These are phyloP conservation scores for Stictocephala bisonia DNA, from an alignment of 2,888 invertebrate species.

Conservation along the genomic window DNA sequence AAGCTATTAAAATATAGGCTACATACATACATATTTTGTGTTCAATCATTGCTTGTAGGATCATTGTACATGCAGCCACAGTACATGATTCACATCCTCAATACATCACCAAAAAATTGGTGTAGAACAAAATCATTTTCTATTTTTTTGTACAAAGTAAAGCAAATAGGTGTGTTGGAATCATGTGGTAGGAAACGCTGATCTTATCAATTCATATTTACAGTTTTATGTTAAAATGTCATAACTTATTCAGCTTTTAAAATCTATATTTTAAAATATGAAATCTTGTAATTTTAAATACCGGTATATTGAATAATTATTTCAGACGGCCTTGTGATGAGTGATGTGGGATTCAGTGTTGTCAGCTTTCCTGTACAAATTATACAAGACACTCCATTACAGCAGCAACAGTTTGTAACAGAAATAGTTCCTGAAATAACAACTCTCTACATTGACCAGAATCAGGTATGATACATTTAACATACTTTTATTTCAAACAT, in stretches of 20 bases:
- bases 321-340: slow-evolving; percentile 27
- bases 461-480: slow-evolving; percentile 34
- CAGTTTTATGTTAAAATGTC: too few relatives aligned
- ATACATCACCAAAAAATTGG: too few relatives aligned
- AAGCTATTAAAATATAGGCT: too few relatives aligned
- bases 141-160: not conserved
- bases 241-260: not conserved
- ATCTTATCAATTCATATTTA: too few relatives aligned
- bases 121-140: too few relatives aligned
- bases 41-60: too few relatives aligned
- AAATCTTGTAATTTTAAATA: not conserved
- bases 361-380: slow-evolving; percentile 17
- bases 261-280: not conserved
- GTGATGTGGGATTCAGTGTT: not conserved
- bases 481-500: too few relatives aligned
- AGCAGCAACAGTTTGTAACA: slow-evolving; percentile 18
- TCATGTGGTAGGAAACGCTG: too few relatives aligned
- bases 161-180: too few relatives aligned
- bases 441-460: slow-evolving; percentile 36
- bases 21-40: too few relatives aligned
- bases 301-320: slow-evolving; percentile 43
- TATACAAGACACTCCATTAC: slow-evolving; percentile 36
- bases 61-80: too few relatives aligned
- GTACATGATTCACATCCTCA: too few relatives aligned
- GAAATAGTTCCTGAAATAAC: slow-evolving; percentile 3